A percentile compares a stretch with the other conserved stretches of the same genome.
Conservation (phyloP, 2,888 invertebrate species). For the Coelinius sp. region DNA sequence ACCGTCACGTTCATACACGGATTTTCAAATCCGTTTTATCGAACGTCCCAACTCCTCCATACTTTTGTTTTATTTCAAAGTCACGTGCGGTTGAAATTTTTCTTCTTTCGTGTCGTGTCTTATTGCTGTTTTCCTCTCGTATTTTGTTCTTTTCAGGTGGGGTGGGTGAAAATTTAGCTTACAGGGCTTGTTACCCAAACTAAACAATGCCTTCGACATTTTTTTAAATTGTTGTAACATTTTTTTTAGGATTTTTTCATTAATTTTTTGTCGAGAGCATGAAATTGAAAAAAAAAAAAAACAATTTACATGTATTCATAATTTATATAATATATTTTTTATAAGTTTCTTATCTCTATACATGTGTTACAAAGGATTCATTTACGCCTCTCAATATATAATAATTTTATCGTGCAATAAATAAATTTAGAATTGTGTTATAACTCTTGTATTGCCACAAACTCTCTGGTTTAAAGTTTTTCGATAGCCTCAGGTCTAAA, state of each 20-base stretch:
- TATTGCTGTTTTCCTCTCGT: neutral
- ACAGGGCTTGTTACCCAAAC: slow-evolving; percentile 49
- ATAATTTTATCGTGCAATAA: slow-evolving; percentile 43
- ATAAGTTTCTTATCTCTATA: slow-evolving; percentile 14
- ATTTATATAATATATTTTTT: slow-evolving; percentile 15
- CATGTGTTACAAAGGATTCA: neutral
- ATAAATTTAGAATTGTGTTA: slow-evolving; percentile 48
- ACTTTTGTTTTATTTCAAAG: slow-evolving; percentile 39
- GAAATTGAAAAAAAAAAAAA: neutral
- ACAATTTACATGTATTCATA: slow-evolving; percentile 38
- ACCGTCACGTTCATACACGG: slow-evolving; percentile 53
- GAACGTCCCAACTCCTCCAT: slow-evolving; percentile 43
- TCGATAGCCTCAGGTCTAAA: neutral
- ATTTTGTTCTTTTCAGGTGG: slow-evolving; percentile 9
- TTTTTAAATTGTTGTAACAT: slow-evolving; percentile 41
- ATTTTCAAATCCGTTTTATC: slow-evolving; percentile 54
- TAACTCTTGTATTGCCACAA: neutral
- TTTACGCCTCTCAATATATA: slow-evolving; percentile 17
- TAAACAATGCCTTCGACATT: slow-evolving; percentile 33
- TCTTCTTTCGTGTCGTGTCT: slow-evolving; percentile 3
- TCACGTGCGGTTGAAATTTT: slow-evolving; percentile 35
- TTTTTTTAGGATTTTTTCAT: slow-evolving; percentile 43
- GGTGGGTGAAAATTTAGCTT: slow-evolving; percentile 14
- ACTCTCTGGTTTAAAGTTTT: neutral
- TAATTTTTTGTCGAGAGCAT: neutral